Percentiles rank a stretch among this genome's conserved stretches.
Evolutionary conservation across 2,797 vertebrate genomes (phyloP).

Genomic region (Darevskia mixta): DNA sequence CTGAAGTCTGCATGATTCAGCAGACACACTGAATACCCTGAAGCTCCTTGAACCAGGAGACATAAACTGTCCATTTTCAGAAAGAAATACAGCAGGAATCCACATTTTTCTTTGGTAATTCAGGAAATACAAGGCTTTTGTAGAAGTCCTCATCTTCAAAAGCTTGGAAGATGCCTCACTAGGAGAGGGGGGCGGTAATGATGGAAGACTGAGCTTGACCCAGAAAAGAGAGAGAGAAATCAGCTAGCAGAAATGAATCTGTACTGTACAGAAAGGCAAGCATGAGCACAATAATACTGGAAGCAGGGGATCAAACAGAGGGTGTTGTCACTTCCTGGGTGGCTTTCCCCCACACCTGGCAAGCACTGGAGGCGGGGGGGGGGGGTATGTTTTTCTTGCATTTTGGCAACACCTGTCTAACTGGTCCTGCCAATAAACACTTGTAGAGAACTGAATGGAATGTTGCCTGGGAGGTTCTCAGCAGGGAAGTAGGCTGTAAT

Average conservation of each 20-base stretch:
- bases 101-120: neutral
- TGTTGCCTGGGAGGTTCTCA: slow-evolving; percentile 35
- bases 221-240: neutral
- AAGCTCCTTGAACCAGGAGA: neutral
- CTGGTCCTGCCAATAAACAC: slow-evolving; percentile 28
- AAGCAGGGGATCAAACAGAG: slow-evolving; percentile 21
- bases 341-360: neutral
- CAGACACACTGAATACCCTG: neutral
- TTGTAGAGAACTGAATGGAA: slow-evolving; percentile 29
- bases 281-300: neutral
- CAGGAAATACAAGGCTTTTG: slow-evolving; percentile 13
- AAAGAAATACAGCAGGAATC: neutral
- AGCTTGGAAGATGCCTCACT: neutral
- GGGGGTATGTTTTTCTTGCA: slow-evolving; percentile 12
- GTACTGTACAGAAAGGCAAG: neutral
- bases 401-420: slow-evolving; percentile 36
- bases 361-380: slow-evolving; percentile 6
- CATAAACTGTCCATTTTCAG: neutral
- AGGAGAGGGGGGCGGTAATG: neutral
- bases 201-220: neutral
- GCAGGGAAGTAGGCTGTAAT: slow-evolving; percentile 1
- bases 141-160: neutral
- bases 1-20: neutral
- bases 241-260: neutral
- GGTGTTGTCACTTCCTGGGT: slow-evolving; percentile 34